phyloP scores from a whole-genome alignment of 2,113 vertebrate genomes.

The Tetrax tetrax region DNA sequence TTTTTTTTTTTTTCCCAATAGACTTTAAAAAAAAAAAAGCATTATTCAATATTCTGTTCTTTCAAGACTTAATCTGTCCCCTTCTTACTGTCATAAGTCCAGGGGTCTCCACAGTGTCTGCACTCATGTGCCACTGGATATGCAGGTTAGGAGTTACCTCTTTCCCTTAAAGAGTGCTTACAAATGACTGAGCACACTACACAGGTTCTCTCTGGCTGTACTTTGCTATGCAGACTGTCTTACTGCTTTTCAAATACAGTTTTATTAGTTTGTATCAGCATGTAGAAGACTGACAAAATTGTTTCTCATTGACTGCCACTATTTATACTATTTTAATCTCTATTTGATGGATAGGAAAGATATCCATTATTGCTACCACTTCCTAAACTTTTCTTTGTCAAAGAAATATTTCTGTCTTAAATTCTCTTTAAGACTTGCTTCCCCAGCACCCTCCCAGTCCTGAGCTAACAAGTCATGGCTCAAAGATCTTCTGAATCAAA shows the following conservation, averaged over 20 bases:
- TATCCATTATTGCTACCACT: neutral
- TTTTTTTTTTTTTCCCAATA: neutral
- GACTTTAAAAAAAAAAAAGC: neutral
- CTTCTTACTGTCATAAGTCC: neutral
- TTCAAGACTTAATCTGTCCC: neutral
- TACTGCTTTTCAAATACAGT: neutral
- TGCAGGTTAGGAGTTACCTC: neutral
- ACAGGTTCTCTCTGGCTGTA: neutral
- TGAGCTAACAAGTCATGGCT: neutral
- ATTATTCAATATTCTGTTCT: neutral
- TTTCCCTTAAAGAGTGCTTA: neutral
- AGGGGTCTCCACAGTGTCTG: neutral
- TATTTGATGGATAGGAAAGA: neutral
- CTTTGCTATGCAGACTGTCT: neutral
- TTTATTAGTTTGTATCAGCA: neutral
- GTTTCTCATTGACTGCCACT: neutral
- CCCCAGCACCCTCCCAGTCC: neutral
- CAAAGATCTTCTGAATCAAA: neutral
- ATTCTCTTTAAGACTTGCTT: neutral
- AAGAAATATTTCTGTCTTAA: neutral
- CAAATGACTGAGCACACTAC: neutral
- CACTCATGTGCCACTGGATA: neutral
- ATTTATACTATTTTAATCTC: neutral
- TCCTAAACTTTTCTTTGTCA: neutral
- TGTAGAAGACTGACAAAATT: neutral